Conservation (phyloP, 2,888 invertebrate species). For the Drosophila kambysellisi region DNA sequence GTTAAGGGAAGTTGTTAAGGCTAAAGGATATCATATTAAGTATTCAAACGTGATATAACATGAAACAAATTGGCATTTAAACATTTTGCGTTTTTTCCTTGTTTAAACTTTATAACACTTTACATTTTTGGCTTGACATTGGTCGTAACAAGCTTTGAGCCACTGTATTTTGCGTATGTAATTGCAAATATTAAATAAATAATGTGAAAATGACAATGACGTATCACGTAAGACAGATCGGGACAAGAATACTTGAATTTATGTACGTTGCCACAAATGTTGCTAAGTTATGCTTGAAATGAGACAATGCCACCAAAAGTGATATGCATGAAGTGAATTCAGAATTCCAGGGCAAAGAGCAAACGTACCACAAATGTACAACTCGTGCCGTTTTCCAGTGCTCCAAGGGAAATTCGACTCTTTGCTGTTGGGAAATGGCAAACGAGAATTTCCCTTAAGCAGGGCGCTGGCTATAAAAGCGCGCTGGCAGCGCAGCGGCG, state of each 20-base stretch:
- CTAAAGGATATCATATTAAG: too few species aligned
- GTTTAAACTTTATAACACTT: too few species aligned
- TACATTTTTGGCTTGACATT: too few species aligned
- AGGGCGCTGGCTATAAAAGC: conserved; percentile 60
- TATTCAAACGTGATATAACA: too few species aligned
- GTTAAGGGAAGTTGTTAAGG: too few species aligned
- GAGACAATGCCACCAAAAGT: background rate
- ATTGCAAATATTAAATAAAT: background rate
- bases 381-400: conserved; percentile 12
- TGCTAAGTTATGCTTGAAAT: background rate
- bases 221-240: background rate
- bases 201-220: background rate
- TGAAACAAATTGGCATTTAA: too few species aligned
- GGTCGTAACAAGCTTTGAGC: too few species aligned
- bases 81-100: too few species aligned
- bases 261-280: background rate
- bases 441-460: conserved; percentile 40
- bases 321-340: background rate
- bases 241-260: background rate
- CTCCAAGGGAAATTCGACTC: conserved; percentile 12
- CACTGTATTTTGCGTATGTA: too few species aligned
- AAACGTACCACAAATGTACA: conserved; percentile 9
- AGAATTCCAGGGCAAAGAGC: conserved; percentile 11
- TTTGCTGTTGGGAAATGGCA: conserved; percentile 5
- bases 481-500: conserved; percentile 26